A percentile compares a stretch with the other conserved stretches of the same genome.
Conservation (phyloP, 2,888 invertebrate genomes). For the Dicycla oo region DNA sequence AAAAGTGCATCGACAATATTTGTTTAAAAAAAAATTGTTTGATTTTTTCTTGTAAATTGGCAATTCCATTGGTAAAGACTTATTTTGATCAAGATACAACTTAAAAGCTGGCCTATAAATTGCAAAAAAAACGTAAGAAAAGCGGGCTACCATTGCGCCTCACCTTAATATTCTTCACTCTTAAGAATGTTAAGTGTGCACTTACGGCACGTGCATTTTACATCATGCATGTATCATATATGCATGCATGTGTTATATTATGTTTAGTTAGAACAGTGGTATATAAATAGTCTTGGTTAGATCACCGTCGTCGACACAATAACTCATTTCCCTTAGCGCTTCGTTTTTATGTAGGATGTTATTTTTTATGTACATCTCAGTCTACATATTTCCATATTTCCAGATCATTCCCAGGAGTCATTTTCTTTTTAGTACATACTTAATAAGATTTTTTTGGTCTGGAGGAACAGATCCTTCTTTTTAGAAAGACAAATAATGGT, state of each 20-base stretch:
- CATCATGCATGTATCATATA: too few relatives aligned
- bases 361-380: background rate
- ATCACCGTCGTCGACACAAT: constrained; percentile 38
- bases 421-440: too few relatives aligned
- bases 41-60: too few relatives aligned
- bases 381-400: background rate
- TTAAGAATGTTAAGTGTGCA: background rate
- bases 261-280: constrained; percentile 16
- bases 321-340: constrained; percentile 33
- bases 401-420: background rate
- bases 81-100: too few relatives aligned
- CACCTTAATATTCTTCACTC: background rate
- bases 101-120: too few relatives aligned
- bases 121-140: too few relatives aligned
- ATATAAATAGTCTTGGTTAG: constrained; percentile 33
- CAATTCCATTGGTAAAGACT: too few relatives aligned
- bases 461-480: background rate
- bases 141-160: too few relatives aligned
- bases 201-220: constrained; percentile 19
- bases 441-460: too few relatives aligned
- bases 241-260: constrained; percentile 15
- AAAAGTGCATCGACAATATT: too few relatives aligned
- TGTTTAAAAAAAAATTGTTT: too few relatives aligned
- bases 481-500: background rate
- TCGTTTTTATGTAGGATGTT: constrained; percentile 14